Base-by-base conservation (phyloP, 1,140 invertebrate species). In the Drosophila neocordata region DNA sequence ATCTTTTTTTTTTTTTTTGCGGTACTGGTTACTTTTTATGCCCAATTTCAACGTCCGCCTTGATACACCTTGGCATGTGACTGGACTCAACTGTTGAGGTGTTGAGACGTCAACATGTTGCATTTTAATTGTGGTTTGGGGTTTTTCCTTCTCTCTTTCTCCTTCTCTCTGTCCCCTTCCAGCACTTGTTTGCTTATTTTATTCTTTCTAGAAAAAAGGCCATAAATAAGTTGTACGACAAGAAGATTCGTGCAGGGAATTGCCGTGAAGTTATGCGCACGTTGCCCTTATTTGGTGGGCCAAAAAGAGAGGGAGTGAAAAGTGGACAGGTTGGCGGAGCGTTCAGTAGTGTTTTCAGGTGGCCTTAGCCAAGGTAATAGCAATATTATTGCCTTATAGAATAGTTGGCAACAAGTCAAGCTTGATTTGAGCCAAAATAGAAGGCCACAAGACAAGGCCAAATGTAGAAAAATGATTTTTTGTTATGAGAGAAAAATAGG, bases 161-260 rank as follows among this genome's bases (percentile, higher is more conserved):
- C 48, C 63, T 41, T 61, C 41, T 11, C 1, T 31, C 27, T 31
- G 2, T 31, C 5, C 6, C 6, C 7, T 31, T 31, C 27, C 6
- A 4, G 2, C 24, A 31, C 12, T 34, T 48, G 41, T 34, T 55
- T 27, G 18, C 5, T 51, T 59, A 12, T 44, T 65, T 61, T 52
- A 51, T 73, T 61, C 27, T 62, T 73, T 65, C 62, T 67, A 62
- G 75, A 57, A 74, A 63, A 57, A 74, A 77, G 63, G 65, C 67
- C 83, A 88, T 87, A 87, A 87, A 82, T 88, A 87, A 87, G 82
- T 88, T 87, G 83, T 87, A 79, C 67, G 79, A 87, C 82, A 88
- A 65, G 82, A 31, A 65, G 73, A 51, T 41, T 53, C 53, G 73
- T 68, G 48, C 66, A 66, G 69, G 82, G 65, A 78, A 80, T 77